Conservation (phyloP, 2,888 invertebrate genomes). For the Carterocephalus palaemon region DNA sequence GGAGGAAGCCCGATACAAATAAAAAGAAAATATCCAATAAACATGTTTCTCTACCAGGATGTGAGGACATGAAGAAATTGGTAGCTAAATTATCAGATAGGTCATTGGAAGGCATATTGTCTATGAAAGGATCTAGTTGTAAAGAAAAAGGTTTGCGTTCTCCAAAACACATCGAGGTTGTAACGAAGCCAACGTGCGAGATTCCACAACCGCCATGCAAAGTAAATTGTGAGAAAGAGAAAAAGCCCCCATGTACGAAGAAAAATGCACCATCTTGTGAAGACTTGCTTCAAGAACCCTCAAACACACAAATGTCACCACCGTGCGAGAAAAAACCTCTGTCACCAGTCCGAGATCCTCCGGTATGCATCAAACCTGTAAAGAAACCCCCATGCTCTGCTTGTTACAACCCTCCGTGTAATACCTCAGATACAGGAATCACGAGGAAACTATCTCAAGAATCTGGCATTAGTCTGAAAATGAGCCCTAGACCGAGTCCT, state of each 20-base stretch:
- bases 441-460: constrained; percentile 24
- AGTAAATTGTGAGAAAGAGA: constrained; percentile 31
- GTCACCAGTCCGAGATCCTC: constrained; percentile 17
- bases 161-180: constrained; percentile 37
- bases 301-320: constrained; percentile 11
- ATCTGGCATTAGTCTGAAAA: constrained; percentile 17
- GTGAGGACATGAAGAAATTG: constrained; percentile 35
- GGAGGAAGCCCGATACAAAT: constrained; percentile 22
- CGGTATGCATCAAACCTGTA: constrained; percentile 3
- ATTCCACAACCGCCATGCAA: constrained; percentile 39
- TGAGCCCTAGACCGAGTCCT: constrained; percentile 7
- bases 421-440: too few relatives aligned
- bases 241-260: constrained; percentile 36
- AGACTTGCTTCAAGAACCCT: constrained; percentile 16
- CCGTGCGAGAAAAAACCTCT: constrained; percentile 21
- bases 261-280: constrained; percentile 27
- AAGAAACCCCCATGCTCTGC: constrained; percentile 7
- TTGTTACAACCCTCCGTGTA: neutral
- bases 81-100: constrained; percentile 27
- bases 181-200: constrained; percentile 31
- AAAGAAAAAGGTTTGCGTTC: constrained; percentile 27
- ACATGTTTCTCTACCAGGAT: constrained; percentile 45
- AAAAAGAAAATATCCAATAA: constrained; percentile 37
- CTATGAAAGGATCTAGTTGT: constrained; percentile 39
- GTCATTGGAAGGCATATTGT: constrained; percentile 41